phyloP scores from a whole-genome alignment of 2,113 vertebrate genomes.

The Anthoscopus minutus region DNA sequence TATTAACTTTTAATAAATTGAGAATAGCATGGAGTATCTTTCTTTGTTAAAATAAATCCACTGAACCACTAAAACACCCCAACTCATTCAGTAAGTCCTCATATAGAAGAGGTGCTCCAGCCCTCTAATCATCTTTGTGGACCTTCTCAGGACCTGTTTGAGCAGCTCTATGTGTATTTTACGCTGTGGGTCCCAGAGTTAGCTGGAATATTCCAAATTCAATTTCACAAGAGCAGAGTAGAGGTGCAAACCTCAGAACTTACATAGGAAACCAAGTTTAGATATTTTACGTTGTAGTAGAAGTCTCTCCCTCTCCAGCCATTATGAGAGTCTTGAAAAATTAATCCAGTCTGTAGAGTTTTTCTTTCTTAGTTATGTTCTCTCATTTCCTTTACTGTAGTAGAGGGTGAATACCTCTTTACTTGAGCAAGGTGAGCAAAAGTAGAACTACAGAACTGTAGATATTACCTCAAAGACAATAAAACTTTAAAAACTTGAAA shows the following conservation, averaged over 20 bases:
- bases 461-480: neutral
- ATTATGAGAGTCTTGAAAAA: neutral
- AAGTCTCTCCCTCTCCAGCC: neutral
- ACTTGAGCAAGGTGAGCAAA: neutral
- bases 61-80: neutral
- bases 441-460: neutral
- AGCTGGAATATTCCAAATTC: neutral
- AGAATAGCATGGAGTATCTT: neutral
- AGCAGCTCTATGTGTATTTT: neutral
- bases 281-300: neutral
- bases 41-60: neutral
- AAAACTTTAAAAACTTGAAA: neutral
- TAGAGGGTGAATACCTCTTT: neutral
- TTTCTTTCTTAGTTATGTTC: neutral
- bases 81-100: neutral
- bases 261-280: neutral
- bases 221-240: neutral
- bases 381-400: neutral
- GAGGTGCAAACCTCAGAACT: neutral
- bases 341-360: neutral
- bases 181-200: neutral
- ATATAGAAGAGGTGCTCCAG: neutral
- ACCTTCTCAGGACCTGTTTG: neutral
- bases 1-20: neutral
- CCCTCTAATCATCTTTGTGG: neutral